A percentile compares a stretch with the other conserved stretches of the same genome.
These are phyloP conservation scores for Andinoacara biseriatus DNA, from an alignment of 2,113 vertebrate species.

Conservation along the genomic window DNA sequence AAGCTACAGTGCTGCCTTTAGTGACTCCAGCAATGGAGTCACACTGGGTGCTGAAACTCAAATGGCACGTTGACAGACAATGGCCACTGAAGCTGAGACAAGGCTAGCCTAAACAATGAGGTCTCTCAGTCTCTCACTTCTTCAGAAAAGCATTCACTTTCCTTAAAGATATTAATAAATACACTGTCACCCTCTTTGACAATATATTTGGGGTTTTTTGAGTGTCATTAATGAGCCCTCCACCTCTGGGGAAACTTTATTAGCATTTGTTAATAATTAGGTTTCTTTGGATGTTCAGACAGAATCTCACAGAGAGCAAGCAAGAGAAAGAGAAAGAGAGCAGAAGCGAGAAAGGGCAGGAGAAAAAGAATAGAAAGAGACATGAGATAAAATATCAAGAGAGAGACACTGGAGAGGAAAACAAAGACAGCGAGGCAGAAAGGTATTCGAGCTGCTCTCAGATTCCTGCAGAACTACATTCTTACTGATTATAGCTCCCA, in stretches of 20 bases:
- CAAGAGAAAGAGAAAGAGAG: not conserved
- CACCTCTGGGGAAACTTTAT: not conserved
- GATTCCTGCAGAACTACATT: conserved; percentile 58
- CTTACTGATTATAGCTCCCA: conserved; percentile 2
- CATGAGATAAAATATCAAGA: not conserved
- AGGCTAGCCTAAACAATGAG: not conserved
- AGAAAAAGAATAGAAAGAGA: not conserved
- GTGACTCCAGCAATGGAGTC: not conserved
- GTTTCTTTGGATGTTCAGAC: not conserved
- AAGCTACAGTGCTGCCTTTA: not conserved
- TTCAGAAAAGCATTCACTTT: not conserved
- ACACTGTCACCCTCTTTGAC: not conserved
- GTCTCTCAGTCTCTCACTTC: not conserved
- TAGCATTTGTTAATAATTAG: not conserved
- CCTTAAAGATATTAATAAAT: not conserved
- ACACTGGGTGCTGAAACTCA: not conserved
- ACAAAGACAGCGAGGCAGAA: not conserved
- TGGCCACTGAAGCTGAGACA: not conserved
- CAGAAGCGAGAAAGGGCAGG: not conserved
- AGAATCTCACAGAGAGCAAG: not conserved
- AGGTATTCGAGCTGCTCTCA: conserved; percentile 6
- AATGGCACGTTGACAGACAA: not conserved
- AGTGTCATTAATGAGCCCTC: not conserved
- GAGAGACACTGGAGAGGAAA: not conserved
- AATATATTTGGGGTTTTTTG: not conserved